Evolutionary conservation across 2,888 invertebrate species (phyloP).

Genomic region (Meiosimyza platycephala): DNA sequence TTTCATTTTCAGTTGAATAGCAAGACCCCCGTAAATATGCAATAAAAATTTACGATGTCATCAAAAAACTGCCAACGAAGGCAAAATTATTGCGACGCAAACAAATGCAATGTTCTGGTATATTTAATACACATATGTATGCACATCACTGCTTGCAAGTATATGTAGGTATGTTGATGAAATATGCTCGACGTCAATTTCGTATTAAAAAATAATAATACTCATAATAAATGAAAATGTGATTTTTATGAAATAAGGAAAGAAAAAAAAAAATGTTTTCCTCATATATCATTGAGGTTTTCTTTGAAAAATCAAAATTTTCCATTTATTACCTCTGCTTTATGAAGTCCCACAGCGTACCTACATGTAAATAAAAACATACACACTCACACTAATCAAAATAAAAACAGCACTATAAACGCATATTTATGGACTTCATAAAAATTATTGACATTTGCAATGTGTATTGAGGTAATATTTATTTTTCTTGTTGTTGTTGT

Average conservation of each 20-base stretch:
- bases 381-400: background rate
- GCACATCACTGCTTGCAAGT: too few species aligned
- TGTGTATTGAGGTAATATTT: conserved; percentile 22
- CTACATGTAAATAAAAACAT: background rate
- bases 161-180: too few species aligned
- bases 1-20: too few species aligned
- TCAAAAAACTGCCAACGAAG: conserved; percentile 1
- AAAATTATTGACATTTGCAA: conserved; percentile 38
- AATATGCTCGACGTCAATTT: too few species aligned
- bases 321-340: conserved; percentile 12
- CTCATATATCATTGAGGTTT: background rate
- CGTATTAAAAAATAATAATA: too few species aligned
- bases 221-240: background rate
- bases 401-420: background rate
- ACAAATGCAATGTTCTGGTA: background rate
- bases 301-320: conserved; percentile 16
- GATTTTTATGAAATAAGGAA: background rate
- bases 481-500: background rate
- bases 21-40: background rate
- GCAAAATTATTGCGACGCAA: conserved; percentile 1
- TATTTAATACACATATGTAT: too few species aligned
- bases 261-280: too few species aligned
- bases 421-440: conserved; percentile 38
- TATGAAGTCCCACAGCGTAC: conserved; percentile 11
- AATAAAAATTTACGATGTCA: background rate